Evolutionary conservation across 1,140 invertebrate genomes (phyloP).

Genomic region (Drosophila parabipectinata): DNA sequence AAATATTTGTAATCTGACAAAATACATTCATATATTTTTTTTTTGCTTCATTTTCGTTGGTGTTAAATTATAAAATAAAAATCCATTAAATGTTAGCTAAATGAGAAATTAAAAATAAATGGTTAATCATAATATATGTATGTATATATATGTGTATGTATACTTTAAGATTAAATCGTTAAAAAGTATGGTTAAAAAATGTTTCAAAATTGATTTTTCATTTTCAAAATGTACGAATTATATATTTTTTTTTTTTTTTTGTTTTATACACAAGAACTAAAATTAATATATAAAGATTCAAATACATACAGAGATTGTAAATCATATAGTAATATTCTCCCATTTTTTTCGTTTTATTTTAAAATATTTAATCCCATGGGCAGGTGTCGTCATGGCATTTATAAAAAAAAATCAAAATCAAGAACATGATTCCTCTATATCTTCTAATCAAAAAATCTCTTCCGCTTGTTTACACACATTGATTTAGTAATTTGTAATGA

Average conservation of each 20-base stretch:
- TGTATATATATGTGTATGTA: background rate
- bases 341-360: background rate
- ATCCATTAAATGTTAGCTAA: conserved; percentile 43
- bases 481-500: conserved; percentile 42
- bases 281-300: conserved; percentile 35
- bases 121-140: conserved; percentile 27
- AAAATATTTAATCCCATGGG: conserved; percentile 1
- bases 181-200: conserved; percentile 24
- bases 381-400: background rate
- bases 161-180: conserved; percentile 40
- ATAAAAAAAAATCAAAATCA: conserved; percentile 6
- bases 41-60: conserved; percentile 3
- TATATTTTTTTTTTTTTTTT: conserved; percentile 11
- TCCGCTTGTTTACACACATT: conserved; percentile 33
- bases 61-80: conserved; percentile 40
- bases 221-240: conserved; percentile 3
- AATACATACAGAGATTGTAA: conserved; percentile 32
- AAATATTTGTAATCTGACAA: conserved; percentile 38
- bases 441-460: conserved; percentile 30
- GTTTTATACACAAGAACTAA: conserved; percentile 41
- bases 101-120: conserved; percentile 42
- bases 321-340: conserved; percentile 4
- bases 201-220: conserved; percentile 14
- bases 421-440: conserved; percentile 11
- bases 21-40: conserved; percentile 39